Percentiles rank a stretch among this genome's conserved stretches.
Conservation (phyloP, 2,888 invertebrate species). For the Tridacna gigas region DNA sequence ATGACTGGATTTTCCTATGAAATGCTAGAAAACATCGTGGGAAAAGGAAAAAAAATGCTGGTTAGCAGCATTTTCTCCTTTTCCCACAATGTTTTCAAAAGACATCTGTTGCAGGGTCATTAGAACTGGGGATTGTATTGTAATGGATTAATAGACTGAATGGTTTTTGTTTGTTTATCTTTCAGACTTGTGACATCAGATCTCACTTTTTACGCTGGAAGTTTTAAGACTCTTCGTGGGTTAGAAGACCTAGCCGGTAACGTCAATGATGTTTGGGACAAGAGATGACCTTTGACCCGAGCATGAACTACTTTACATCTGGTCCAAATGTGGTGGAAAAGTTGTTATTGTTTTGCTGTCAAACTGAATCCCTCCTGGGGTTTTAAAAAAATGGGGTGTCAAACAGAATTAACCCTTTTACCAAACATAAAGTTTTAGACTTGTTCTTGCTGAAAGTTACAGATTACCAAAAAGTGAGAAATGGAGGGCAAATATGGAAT, state of each 20-base stretch:
- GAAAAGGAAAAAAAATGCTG: conserved; percentile 7
- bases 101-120: not conserved
- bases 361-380: no score
- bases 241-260: conserved; percentile 76
- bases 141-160: no score
- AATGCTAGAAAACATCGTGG: conserved; percentile 7
- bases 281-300: conserved; percentile 66
- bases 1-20: no score
- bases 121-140: not conserved
- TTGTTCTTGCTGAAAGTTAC: no score
- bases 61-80: conserved; percentile 2
- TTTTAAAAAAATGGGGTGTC: no score
- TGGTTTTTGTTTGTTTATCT: conserved; percentile 59
- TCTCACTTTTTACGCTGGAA: conserved; percentile 83
- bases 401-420: no score
- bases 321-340: no score
- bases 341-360: no score
- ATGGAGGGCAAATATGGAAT: no score
- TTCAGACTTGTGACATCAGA: conserved; percentile 83
- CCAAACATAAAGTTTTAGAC: no score
- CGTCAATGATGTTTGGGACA: conserved; percentile 75
- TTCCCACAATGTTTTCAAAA: not conserved
- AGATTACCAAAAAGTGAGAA: no score
- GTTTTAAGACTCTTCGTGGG: conserved; percentile 80
- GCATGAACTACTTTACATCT: not conserved